phyloP scores from a whole-genome alignment of 2,113 vertebrate species.

The Phaethornis superciliosus region DNA sequence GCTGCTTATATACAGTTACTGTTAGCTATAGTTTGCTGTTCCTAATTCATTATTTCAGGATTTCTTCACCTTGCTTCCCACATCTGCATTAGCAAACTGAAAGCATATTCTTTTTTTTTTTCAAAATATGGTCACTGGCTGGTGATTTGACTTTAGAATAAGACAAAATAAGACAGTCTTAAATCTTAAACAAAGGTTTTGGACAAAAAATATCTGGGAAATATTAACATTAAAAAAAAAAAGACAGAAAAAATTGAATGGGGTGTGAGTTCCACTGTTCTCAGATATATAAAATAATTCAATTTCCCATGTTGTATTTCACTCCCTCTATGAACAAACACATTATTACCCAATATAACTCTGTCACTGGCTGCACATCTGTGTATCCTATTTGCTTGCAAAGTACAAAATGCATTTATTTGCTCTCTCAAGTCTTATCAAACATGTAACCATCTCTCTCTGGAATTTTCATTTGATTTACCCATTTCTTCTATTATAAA shows the following conservation, averaged over 20 bases:
- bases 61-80: background rate
- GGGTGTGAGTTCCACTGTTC: background rate
- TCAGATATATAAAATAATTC: background rate
- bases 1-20: background rate
- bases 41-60: background rate
- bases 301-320: background rate
- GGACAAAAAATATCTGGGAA: background rate
- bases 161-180: background rate
- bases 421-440: background rate
- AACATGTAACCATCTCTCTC: background rate
- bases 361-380: background rate
- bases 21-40: background rate
- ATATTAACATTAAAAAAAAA: too few species aligned
- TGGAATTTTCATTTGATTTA: background rate
- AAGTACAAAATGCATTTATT: background rate
- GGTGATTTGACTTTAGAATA: background rate
- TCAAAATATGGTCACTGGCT: background rate
- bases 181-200: background rate
- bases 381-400: background rate
- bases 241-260: background rate
- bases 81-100: background rate
- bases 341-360: background rate
- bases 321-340: background rate
- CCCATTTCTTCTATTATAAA: background rate
- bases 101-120: background rate